Conservation (phyloP, 1,140 invertebrate genomes). For the Aphidius ervi region DNA sequence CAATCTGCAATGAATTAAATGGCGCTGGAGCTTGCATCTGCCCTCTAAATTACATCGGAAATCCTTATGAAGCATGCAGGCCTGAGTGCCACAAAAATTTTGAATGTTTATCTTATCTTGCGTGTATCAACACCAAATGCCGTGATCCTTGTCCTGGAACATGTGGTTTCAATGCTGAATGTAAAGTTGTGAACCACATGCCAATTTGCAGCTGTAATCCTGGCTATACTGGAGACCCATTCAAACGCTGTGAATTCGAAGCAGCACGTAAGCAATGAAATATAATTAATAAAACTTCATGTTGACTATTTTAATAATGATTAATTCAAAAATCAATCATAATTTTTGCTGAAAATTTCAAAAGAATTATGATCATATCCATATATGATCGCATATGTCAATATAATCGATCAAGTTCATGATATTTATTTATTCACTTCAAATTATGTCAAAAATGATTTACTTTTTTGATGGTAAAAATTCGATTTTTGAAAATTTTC, state of each 20-base stretch:
- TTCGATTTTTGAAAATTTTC: too few relatives aligned
- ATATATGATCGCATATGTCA: too few relatives aligned
- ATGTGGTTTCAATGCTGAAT: slow-evolving; percentile 56
- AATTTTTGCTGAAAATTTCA: too few relatives aligned
- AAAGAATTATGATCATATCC: too few relatives aligned
- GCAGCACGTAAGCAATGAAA: too few relatives aligned
- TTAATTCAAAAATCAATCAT: too few relatives aligned
- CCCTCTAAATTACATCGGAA: slow-evolving; percentile 50
- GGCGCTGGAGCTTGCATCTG: slow-evolving; percentile 53
- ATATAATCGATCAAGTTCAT: too few relatives aligned
- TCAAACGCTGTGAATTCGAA: slow-evolving; percentile 33
- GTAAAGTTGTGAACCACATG: slow-evolving; percentile 51
- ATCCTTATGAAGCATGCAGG: slow-evolving; percentile 54
- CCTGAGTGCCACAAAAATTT: slow-evolving; percentile 53
- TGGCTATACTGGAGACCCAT: slow-evolving; percentile 55
- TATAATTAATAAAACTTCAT: too few relatives aligned
- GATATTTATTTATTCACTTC: too few relatives aligned
- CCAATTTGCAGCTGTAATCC: slow-evolving; percentile 52
- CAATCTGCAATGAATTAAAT: slow-evolving; percentile 45
- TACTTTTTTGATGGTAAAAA: too few relatives aligned
- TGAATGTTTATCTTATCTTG: slow-evolving; percentile 50
- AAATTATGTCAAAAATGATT: too few relatives aligned
- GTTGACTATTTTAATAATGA: too few relatives aligned
- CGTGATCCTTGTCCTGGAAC: slow-evolving; percentile 54
- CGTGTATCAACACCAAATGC: slow-evolving; percentile 55